Evolutionary conservation across 1,140 invertebrate genomes (phyloP).

Genomic region (Anoplolepis gracilipes): DNA sequence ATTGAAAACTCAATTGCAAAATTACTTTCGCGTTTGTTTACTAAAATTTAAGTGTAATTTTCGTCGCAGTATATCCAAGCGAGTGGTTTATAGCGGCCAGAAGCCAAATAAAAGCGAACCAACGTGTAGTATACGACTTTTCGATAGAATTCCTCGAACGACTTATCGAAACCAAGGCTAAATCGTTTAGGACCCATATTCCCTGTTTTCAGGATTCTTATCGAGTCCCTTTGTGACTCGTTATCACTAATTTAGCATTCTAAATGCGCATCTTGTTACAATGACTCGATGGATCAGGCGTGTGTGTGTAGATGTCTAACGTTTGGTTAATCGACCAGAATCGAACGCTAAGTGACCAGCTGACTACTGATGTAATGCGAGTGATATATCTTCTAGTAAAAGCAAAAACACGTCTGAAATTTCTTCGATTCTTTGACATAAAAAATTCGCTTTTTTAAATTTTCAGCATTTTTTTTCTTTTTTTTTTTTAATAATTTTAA

Average conservation of each 20-base stretch:
- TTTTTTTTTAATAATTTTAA: background rate
- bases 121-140: conserved; percentile 38
- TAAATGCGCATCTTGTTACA: conserved; percentile 64
- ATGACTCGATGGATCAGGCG: conserved; percentile 69
- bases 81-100: background rate
- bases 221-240: conserved; percentile 65
- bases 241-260: conserved; percentile 74
- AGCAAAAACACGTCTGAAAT: conserved; percentile 7
- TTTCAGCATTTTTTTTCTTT: background rate
- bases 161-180: conserved; percentile 64
- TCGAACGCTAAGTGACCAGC: conserved; percentile 20
- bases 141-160: conserved; percentile 64
- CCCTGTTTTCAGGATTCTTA: conserved; percentile 61
- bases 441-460: background rate
- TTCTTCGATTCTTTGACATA: background rate
- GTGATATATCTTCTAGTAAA: background rate
- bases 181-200: conserved; percentile 70
- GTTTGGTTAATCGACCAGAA: conserved; percentile 48
- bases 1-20: background rate
- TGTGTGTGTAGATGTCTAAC: too few relatives aligned
- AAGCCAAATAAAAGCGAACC: conserved; percentile 44
- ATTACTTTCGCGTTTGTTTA: background rate
- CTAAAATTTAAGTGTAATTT: conserved; percentile 9
- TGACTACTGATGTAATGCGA: conserved; percentile 35
- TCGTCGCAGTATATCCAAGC: background rate